A percentile compares a stretch with the other conserved stretches of the same genome.
phyloP scores from a whole-genome alignment of 2,888 invertebrate genomes.

The Lycocerus yunnanus region DNA sequence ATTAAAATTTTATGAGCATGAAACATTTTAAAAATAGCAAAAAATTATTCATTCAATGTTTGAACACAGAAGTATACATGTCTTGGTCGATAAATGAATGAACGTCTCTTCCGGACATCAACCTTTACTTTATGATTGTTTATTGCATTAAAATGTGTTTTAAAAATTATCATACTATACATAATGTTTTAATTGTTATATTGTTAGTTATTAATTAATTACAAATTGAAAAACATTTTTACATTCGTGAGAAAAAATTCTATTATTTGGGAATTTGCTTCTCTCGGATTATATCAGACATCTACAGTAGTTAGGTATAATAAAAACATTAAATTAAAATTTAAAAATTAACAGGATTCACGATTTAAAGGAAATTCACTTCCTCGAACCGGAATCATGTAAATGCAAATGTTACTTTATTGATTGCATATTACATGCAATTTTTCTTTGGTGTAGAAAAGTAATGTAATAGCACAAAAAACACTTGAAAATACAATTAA shows the following conservation, averaged over 20 bases:
- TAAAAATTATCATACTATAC: not conserved
- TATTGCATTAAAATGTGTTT: not conserved
- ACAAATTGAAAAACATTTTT: not conserved
- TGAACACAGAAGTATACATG: not conserved
- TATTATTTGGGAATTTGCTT: not conserved
- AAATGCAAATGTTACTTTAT: no score
- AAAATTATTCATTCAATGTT: slow-evolving; percentile 2
- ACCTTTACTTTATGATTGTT: not conserved
- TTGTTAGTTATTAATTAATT: not conserved
- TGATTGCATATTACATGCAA: no score
- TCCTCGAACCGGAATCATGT: no score
- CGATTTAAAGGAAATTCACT: no score
- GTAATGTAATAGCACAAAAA: not conserved
- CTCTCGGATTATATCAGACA: not conserved
- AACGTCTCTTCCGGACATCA: not conserved
- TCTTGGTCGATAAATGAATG: not conserved
- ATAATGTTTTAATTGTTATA: not conserved
- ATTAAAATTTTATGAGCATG: not conserved
- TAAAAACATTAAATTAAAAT: no score
- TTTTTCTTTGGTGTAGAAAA: no score
- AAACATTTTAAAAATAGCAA: not conserved
- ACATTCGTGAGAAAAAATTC: not conserved
- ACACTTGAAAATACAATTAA: no score
- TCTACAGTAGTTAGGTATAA: no score
- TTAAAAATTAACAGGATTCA: no score